Percentiles rank a stretch among this genome's conserved stretches.
Conservation (phyloP, 2,888 invertebrate genomes). For the Protophormia terraenovae region DNA sequence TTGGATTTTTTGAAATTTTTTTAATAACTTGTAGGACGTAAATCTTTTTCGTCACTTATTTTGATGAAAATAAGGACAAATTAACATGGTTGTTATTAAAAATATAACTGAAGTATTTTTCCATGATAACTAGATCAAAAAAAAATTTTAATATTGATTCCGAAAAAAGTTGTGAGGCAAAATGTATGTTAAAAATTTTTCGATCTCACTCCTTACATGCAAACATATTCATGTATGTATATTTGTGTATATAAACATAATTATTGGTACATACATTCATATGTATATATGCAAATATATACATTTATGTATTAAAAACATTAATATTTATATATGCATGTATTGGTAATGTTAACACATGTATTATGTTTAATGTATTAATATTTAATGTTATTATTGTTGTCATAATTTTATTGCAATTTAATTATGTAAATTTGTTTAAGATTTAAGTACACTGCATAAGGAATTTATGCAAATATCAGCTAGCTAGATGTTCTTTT, state of each 20-base stretch:
- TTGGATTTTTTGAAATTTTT: too few species aligned
- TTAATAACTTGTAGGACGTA: too few species aligned
- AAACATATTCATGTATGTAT: not conserved
- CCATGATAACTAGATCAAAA: too few species aligned
- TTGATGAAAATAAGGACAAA: too few species aligned
- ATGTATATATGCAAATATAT: not conserved
- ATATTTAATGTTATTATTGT: constrained; percentile 18
- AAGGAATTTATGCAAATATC: not conserved
- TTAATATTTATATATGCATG: not conserved
- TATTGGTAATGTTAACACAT: not conserved
- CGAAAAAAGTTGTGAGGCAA: too few species aligned
- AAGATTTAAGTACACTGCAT: constrained; percentile 23
- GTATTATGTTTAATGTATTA: constrained; percentile 8
- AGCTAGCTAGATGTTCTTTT: not conserved
- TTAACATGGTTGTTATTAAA: too few species aligned
- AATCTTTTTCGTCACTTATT: too few species aligned
- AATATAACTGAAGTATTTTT: too few species aligned
- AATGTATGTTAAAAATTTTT: too few species aligned
- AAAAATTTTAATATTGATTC: too few species aligned
- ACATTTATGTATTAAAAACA: not conserved
- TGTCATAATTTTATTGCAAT: constrained; percentile 25
- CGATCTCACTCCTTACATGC: too few species aligned
- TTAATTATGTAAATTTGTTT: constrained; percentile 21
- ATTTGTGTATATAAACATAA: not conserved
- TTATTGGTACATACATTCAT: not conserved